Evolutionary conservation across 2,888 invertebrate species (phyloP).

Genomic region (Brachypalpus laphriformis): DNA sequence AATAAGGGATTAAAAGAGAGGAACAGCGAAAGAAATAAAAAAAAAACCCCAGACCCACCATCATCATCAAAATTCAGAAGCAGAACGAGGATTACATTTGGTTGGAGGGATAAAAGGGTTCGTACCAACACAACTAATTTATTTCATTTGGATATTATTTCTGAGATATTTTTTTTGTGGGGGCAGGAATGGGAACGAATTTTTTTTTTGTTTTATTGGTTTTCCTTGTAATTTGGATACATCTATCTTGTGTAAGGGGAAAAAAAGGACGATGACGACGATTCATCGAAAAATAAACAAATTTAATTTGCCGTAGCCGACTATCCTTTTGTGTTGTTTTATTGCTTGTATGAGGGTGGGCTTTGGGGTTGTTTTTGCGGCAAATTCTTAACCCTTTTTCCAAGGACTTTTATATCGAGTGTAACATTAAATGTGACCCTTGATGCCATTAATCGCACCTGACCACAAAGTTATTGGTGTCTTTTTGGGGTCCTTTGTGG

Average conservation of each 20-base stretch:
- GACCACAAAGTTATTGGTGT: slow-evolving; percentile 35
- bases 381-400: slow-evolving; percentile 38
- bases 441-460: slow-evolving; percentile 68
- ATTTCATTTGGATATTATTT: slow-evolving; percentile 27
- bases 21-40: neutral
- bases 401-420: slow-evolving; percentile 12
- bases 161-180: neutral
- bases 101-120: slow-evolving; percentile 55
- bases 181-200: neutral
- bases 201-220: neutral
- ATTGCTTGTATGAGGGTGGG: slow-evolving; percentile 14
- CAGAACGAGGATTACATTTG: slow-evolving; percentile 54
- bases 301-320: slow-evolving; percentile 34
- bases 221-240: slow-evolving; percentile 36
- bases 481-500: neutral
- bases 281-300: slow-evolving; percentile 54
- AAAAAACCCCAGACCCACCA: neutral
- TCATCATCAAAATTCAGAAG: neutral
- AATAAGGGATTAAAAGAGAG: slow-evolving; percentile 40
- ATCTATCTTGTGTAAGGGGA: slow-evolving; percentile 7
- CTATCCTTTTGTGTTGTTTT: slow-evolving; percentile 11
- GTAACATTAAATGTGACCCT: slow-evolving; percentile 52
- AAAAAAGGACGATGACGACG: slow-evolving; percentile 14
- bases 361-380: slow-evolving; percentile 21
- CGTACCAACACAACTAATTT: slow-evolving; percentile 48